Conservation (phyloP, 1,140 invertebrate genomes). For the Caenorhabditis briggsae region DNA sequence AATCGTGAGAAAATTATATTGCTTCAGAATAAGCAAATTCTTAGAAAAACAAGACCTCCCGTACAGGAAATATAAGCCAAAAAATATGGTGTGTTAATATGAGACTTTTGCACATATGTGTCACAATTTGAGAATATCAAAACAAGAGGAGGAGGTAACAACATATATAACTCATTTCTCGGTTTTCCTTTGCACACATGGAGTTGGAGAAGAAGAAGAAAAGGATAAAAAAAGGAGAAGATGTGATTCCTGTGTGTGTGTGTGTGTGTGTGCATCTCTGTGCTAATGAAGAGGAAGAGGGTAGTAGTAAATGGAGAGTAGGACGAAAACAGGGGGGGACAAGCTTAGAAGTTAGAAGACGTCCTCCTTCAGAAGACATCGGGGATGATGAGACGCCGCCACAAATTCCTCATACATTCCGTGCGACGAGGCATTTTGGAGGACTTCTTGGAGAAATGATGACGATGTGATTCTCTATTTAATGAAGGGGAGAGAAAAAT, state of each 20-base stretch:
- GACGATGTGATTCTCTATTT: too few relatives aligned
- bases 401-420: too few relatives aligned
- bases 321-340: too few relatives aligned
- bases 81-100: neutral
- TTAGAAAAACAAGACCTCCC: too few relatives aligned
- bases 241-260: conserved; percentile 20
- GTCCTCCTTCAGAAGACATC: neutral
- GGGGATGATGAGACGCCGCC: neutral
- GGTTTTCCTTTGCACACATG: neutral
- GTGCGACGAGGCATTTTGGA: too few relatives aligned
- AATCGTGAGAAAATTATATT: too few relatives aligned
- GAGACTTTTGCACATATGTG: neutral
- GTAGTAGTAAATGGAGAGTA: neutral
- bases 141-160: neutral
- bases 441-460: too few relatives aligned
- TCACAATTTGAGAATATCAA: too few relatives aligned
- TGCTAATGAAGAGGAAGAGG: conserved; percentile 29
- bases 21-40: too few relatives aligned
- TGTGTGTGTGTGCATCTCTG: neutral
- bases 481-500: too few relatives aligned
- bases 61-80: too few relatives aligned
- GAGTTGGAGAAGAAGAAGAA: neutral
- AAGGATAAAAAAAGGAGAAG: neutral
- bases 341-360: neutral
- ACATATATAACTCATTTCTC: conserved; percentile 1